Evolutionary conservation across 2,113 vertebrate species (phyloP).

Genomic region (Hippoglossus stenolepis): DNA sequence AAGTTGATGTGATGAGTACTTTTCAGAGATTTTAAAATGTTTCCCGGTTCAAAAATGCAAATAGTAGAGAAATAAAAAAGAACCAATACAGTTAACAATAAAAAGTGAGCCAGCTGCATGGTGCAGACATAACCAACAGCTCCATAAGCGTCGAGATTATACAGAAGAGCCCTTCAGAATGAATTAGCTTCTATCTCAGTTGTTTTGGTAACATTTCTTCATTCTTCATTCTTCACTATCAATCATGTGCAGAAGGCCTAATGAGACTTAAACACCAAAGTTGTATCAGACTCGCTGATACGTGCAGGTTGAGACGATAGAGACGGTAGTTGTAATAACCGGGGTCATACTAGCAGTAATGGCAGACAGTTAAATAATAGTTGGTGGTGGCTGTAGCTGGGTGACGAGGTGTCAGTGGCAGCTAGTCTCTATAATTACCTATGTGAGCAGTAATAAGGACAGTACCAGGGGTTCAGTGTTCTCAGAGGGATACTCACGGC

Average conservation of each 20-base stretch:
- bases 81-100: neutral
- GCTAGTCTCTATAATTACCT: conserved; percentile 27
- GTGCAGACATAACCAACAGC: neutral
- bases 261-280: neutral
- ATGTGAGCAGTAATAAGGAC: conserved; percentile 39
- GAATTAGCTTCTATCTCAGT: no score
- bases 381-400: conserved; percentile 10
- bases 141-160: neutral
- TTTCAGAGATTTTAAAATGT: no score
- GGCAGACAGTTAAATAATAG: conserved; percentile 11
- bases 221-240: no score
- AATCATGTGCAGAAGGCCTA: neutral
- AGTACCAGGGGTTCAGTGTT: conserved; percentile 58
- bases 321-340: neutral
- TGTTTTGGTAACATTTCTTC: no score
- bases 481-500: conserved; percentile 82
- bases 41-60: neutral
- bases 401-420: conserved; percentile 18
- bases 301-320: neutral
- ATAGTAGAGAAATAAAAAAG: neutral
- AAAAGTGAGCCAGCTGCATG: neutral
- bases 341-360: conserved; percentile 2
- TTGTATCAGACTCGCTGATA: neutral
- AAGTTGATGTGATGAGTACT: no score
- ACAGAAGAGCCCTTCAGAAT: no score